phyloP scores from a whole-genome alignment of 2,113 vertebrate genomes.

The Raphicerus campestris region DNA sequence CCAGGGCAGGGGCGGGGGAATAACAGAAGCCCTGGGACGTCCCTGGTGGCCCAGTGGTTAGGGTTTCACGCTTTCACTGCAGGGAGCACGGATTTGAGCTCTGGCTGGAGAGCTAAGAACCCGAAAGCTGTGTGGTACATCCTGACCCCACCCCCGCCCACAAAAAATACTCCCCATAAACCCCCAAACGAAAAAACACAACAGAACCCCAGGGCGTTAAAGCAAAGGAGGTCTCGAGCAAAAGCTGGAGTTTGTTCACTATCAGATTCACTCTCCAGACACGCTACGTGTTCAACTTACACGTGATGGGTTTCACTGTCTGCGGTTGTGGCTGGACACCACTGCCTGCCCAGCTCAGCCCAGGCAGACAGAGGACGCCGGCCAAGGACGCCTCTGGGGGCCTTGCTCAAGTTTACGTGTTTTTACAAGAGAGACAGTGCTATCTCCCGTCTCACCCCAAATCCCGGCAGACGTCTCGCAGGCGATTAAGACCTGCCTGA shows the following conservation, averaged over 20 bases:
- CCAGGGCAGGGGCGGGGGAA: fast-evolving
- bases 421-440: not conserved
- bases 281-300: not conserved
- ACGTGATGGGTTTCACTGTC: not conserved
- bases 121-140: not conserved
- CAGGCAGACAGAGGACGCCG: fast-evolving
- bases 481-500: not conserved
- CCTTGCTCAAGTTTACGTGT: not conserved
- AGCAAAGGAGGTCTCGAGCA: not conserved
- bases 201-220: not conserved
- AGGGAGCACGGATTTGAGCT: not conserved
- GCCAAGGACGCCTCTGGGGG: not conserved
- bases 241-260: not conserved
- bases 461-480: fast-evolving
- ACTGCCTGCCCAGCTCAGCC: not conserved
- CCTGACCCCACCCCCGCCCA: not conserved
- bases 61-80: not conserved
- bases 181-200: not conserved
- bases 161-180: not conserved
- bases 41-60: not conserved
- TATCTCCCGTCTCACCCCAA: not conserved
- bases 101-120: not conserved
- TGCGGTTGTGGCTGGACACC: fast-evolving
- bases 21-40: not conserved
- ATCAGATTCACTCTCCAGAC: no score